Evolutionary conservation across 2,888 invertebrate genomes (phyloP).

Genomic region (Invenusta paracnida): DNA sequence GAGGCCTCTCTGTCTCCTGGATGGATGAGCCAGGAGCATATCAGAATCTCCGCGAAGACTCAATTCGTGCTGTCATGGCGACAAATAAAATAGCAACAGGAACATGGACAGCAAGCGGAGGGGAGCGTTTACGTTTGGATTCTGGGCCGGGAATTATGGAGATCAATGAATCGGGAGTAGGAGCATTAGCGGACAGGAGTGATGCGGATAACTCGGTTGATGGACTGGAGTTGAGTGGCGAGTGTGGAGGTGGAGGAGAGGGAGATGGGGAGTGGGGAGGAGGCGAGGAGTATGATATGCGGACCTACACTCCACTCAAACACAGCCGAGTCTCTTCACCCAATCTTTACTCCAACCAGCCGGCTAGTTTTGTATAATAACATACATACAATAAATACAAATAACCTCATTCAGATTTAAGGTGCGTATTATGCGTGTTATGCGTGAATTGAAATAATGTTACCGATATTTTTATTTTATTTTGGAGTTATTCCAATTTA

Average conservation of each 20-base stretch:
- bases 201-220: background rate
- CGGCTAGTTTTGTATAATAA: constrained; percentile 11
- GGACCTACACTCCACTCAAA: background rate
- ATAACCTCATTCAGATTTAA: too few relatives aligned
- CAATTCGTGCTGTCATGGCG: background rate
- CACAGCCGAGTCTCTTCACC: background rate
- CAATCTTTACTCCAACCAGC: constrained; percentile 12
- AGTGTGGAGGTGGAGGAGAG: background rate
- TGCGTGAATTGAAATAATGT: too few relatives aligned
- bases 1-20: constrained; percentile 1
- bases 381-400: too few relatives aligned
- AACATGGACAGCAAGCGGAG: background rate
- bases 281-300: background rate
- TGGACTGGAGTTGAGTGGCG: background rate
- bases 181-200: background rate
- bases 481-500: too few relatives aligned
- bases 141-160: background rate
- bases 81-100: background rate
- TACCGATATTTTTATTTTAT: too few relatives aligned
- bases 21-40: constrained; percentile 1
- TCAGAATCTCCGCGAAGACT: background rate
- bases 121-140: background rate
- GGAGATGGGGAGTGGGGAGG: background rate
- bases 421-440: too few relatives aligned
- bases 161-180: background rate